A percentile compares a stretch with the other conserved stretches of the same genome.
phyloP scores from a whole-genome alignment of 37 sponge, comb jelly and placozoan genomes.

The Sycon ciliatum region DNA sequence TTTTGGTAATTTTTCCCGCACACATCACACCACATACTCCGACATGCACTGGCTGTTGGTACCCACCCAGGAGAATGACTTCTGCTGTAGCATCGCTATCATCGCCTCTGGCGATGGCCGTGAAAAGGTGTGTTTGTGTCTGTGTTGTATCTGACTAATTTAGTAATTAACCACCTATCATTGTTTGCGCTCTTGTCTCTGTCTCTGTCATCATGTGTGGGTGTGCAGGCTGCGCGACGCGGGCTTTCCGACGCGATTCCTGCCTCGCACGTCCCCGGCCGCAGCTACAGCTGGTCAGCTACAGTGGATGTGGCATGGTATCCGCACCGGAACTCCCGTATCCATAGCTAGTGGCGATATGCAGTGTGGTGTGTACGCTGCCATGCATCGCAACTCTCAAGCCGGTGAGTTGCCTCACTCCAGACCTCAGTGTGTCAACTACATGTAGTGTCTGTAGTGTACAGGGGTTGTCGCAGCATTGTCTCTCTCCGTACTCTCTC shows the following conservation, averaged over 20 bases:
- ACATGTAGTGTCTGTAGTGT: no score
- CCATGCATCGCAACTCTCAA: conserved; percentile 29
- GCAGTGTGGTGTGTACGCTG: conserved; percentile 73
- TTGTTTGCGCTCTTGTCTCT: neutral
- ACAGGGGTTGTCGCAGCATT: no score
- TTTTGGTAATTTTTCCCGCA: no score
- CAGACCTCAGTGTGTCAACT: no score
- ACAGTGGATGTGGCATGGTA: conserved; percentile 35
- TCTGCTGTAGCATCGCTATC: no score
- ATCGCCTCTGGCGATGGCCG: no score
- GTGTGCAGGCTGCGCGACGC: conserved; percentile 30
- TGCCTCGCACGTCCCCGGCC: conserved; percentile 41
- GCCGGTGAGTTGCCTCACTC: conserved; percentile 53
- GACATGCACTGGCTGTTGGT: no score
- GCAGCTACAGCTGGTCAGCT: conserved; percentile 48
- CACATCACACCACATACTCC: no score
- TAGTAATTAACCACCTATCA: neutral
- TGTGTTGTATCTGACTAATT: no score
- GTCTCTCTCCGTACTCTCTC: no score
- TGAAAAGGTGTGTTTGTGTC: no score
- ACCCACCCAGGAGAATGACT: no score
- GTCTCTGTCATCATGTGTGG: neutral
- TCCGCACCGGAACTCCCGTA: conserved; percentile 53
- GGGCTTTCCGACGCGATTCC: conserved; percentile 47
- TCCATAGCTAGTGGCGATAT: conserved; percentile 73